Evolutionary conservation across 2,888 invertebrate species (phyloP).

Genomic region (Ectemnius continuus): DNA sequence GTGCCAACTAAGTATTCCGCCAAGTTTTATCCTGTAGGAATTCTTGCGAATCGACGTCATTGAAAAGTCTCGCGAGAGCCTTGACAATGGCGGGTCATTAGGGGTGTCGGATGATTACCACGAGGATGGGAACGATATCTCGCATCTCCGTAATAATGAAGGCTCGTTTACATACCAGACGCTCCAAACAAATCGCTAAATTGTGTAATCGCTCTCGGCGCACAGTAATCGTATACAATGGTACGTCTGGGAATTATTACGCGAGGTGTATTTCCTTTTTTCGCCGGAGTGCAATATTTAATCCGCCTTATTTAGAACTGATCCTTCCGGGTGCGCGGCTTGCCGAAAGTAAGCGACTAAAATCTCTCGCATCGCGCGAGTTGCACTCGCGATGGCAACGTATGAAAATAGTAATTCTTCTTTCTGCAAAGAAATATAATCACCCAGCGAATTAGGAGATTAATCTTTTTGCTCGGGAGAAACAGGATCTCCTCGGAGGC

Average conservation of each 20-base stretch:
- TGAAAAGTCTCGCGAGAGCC: conserved; percentile 40
- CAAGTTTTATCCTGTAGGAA: conserved; percentile 56
- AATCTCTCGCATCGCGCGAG: no score
- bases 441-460: no score
- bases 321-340: no score
- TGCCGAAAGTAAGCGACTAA: no score
- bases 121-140: not conserved
- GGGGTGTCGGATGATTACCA: conserved; percentile 7
- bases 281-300: no score
- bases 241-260: no score
- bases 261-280: no score
- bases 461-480: no score
- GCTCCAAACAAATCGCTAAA: not conserved
- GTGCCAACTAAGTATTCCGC: conserved; percentile 25
- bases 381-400: not conserved
- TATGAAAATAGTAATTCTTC: not conserved
- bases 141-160: conserved; percentile 8
- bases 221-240: no score
- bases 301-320: no score
- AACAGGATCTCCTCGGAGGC: no score
- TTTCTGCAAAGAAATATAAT: not conserved
- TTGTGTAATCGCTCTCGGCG: not conserved
- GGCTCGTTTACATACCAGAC: not conserved
- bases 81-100: conserved; percentile 47
- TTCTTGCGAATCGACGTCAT: conserved; percentile 52